These are phyloP conservation scores for Andricus curvator DNA, from an alignment of 2,888 invertebrate genomes.

Conservation along the genomic window DNA sequence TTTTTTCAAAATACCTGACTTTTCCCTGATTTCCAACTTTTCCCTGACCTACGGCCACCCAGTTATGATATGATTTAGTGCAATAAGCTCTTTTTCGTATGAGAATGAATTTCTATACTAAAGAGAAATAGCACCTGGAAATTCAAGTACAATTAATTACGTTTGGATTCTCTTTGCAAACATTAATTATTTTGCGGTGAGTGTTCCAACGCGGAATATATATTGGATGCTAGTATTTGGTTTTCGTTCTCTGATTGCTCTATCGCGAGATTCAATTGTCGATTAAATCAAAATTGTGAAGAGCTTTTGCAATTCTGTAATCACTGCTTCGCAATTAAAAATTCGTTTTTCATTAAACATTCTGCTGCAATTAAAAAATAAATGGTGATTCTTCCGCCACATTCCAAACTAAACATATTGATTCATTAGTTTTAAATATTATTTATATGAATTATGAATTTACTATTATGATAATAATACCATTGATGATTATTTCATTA, in stretches of 20 bases:
- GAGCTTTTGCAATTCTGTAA: slow-evolving; percentile 16
- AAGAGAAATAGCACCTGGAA: background rate
- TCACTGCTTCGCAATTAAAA: background rate
- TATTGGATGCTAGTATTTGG: background rate
- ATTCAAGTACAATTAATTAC: slow-evolving; percentile 4
- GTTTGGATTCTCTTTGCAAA: background rate
- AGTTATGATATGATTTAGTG: background rate
- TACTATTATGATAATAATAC: no score
- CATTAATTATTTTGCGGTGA: slow-evolving; percentile 15
- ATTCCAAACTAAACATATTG: background rate
- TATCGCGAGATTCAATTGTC: slow-evolving; percentile 13
- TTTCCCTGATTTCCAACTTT: no score
- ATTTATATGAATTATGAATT: no score
- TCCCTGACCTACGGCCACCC: no score
- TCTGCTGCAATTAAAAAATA: background rate
- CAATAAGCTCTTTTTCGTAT: background rate
- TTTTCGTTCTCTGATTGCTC: background rate
- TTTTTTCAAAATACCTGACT: no score
- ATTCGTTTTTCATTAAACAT: background rate
- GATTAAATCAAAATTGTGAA: slow-evolving; percentile 13
- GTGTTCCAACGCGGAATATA: slow-evolving; percentile 3
- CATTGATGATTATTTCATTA: no score
- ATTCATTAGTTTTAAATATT: no score
- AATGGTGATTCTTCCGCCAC: background rate
- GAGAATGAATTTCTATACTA: background rate